Evolutionary conservation across 2,888 invertebrate genomes (phyloP).

Genomic region (Scaptomyza reducta): DNA sequence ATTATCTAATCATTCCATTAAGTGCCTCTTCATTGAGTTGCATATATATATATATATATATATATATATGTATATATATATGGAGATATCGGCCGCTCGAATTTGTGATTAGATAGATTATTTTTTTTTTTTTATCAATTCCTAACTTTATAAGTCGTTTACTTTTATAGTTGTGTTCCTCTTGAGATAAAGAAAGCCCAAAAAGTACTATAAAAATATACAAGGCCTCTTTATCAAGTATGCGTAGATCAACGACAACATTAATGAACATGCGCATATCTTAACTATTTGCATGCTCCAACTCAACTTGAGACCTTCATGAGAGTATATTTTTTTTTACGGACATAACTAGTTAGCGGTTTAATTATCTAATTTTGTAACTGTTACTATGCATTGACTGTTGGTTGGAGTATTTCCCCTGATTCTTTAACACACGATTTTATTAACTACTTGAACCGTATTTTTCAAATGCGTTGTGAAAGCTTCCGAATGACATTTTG

Average conservation of each 20-base stretch:
- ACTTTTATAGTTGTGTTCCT: background rate
- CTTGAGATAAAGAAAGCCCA: conserved; percentile 4
- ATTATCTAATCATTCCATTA: conserved; percentile 7
- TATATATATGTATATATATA: too few relatives aligned
- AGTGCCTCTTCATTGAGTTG: conserved; percentile 19
- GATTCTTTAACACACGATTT: conserved; percentile 22
- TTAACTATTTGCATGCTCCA: background rate
- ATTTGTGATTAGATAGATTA: conserved; percentile 24
- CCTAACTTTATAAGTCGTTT: background rate
- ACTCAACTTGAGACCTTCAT: background rate
- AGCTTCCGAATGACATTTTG: conserved; percentile 11
- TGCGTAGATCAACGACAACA: background rate
- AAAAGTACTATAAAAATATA: background rate
- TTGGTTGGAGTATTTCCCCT: conserved; percentile 10
- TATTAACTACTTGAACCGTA: conserved; percentile 20
- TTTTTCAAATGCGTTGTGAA: conserved; percentile 16
- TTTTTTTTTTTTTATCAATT: background rate
- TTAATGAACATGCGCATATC: conserved; percentile 13
- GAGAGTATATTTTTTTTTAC: background rate
- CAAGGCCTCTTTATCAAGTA: conserved; percentile 3
- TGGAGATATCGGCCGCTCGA: conserved; percentile 22
- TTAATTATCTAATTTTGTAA: background rate
- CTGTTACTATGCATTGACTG: conserved; percentile 3
- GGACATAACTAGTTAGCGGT: background rate
- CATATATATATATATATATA: background rate